Evolutionary conservation across 2,797 vertebrate species (phyloP).

Genomic region (Megaceryle alcyon): DNA sequence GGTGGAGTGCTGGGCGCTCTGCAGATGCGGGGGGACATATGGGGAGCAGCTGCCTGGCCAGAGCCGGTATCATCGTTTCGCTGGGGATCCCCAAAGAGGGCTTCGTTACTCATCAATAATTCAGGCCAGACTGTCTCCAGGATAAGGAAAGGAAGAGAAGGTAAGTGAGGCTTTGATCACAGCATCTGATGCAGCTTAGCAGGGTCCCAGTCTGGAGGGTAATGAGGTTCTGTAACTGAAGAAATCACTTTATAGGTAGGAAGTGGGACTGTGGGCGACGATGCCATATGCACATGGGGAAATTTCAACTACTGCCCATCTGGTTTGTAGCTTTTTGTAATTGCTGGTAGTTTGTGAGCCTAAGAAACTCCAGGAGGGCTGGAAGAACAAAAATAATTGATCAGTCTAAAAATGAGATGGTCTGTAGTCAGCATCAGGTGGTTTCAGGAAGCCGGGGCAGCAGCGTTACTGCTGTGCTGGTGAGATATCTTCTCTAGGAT

Average conservation of each 20-base stretch:
- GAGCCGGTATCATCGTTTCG: not conserved
- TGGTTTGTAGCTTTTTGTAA: not conserved
- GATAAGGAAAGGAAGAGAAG: not conserved
- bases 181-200: not conserved
- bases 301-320: constrained; percentile 6
- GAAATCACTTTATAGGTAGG: not conserved
- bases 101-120: not conserved
- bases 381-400: not conserved
- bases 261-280: not conserved
- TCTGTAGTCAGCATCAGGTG: not conserved
- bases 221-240: not conserved
- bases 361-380: not conserved
- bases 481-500: not conserved
- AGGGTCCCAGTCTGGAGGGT: not conserved
- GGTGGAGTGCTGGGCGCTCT: not conserved
- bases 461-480: not conserved
- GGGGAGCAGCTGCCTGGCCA: not conserved
- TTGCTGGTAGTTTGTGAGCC: not conserved
- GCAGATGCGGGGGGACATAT: not conserved
- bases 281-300: not conserved
- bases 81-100: not conserved
- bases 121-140: not conserved
- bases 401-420: not conserved
- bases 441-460: not conserved
- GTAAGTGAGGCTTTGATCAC: not conserved